These are phyloP conservation scores for Apantesis nais DNA, from an alignment of 2,888 invertebrate species.

Conservation along the genomic window DNA sequence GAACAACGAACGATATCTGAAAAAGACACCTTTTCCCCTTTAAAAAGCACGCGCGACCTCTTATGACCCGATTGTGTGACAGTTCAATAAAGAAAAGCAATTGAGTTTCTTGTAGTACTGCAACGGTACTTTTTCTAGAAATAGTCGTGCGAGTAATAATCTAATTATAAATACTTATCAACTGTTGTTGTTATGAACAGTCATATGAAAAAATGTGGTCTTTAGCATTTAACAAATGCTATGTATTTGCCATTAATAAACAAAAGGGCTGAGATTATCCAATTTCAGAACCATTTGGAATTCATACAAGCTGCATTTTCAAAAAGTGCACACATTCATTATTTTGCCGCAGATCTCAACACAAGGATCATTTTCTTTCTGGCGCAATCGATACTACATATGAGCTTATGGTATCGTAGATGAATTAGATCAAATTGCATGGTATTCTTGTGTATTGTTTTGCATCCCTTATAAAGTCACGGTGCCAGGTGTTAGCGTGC, in stretches of 20 bases:
- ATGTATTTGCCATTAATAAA: not conserved
- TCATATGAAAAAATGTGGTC: not conserved
- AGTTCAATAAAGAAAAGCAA: not conserved
- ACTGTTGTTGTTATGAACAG: not conserved
- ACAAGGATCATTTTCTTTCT: not conserved
- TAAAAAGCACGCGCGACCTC: not conserved
- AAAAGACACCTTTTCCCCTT: not conserved
- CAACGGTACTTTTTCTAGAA: too few relatives aligned
- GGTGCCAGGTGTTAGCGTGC: conserved; percentile 40
- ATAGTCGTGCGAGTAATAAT: too few relatives aligned
- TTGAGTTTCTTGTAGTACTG: too few relatives aligned
- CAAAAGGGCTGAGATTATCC: not conserved
- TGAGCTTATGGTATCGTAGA: not conserved
- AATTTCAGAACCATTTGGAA: not conserved
- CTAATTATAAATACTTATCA: too few relatives aligned
- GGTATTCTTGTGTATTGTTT: conserved; percentile 28
- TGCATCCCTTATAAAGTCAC: conserved; percentile 37
- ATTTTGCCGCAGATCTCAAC: not conserved
- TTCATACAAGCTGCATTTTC: not conserved
- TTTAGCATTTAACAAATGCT: too few relatives aligned
- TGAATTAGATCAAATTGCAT: conserved; percentile 26
- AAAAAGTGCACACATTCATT: not conserved
- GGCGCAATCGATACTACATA: not conserved
- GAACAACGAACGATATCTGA: too few relatives aligned
- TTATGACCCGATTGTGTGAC: too few relatives aligned